Conservation (phyloP, 2,113 vertebrate species). For the Pycnonotus jocosus region DNA sequence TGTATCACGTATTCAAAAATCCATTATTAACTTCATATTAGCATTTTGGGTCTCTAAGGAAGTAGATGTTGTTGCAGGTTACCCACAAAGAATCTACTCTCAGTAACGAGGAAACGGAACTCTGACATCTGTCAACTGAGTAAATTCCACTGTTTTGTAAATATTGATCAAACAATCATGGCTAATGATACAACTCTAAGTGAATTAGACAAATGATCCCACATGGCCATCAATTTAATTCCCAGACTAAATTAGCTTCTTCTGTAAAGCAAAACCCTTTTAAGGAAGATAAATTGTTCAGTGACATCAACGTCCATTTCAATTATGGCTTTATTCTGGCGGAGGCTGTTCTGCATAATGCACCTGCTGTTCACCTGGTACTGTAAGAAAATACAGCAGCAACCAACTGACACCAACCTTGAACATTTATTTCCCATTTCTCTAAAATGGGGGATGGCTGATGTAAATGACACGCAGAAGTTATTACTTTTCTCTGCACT, state of each 20-base stretch:
- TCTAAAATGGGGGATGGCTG: background rate
- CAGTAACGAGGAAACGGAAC: slow-evolving; percentile 18
- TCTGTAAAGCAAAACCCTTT: slow-evolving; percentile 52
- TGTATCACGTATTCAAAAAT: background rate
- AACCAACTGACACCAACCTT: background rate
- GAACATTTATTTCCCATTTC: background rate
- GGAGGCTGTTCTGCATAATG: background rate
- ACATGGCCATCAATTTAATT: slow-evolving; percentile 64
- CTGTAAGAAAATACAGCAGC: background rate
- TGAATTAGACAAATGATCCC: slow-evolving; percentile 67
- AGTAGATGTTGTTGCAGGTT: background rate
- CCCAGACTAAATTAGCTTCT: slow-evolving; percentile 54
- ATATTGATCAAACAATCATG: slow-evolving; percentile 69
- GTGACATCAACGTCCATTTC: slow-evolving; percentile 47
- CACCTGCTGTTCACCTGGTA: background rate
- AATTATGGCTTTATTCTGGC: slow-evolving; percentile 22
- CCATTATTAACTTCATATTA: background rate
- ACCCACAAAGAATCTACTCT: background rate
- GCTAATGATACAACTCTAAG: slow-evolving; percentile 65
- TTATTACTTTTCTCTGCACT: background rate
- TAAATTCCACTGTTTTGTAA: slow-evolving; percentile 54
- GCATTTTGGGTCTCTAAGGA: background rate
- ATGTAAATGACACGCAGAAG: background rate
- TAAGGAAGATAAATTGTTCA: slow-evolving; percentile 59
- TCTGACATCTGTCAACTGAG: slow-evolving; percentile 52